Conservation (phyloP, 2,113 vertebrate genomes). For the Pachypanchax playfairii region DNA sequence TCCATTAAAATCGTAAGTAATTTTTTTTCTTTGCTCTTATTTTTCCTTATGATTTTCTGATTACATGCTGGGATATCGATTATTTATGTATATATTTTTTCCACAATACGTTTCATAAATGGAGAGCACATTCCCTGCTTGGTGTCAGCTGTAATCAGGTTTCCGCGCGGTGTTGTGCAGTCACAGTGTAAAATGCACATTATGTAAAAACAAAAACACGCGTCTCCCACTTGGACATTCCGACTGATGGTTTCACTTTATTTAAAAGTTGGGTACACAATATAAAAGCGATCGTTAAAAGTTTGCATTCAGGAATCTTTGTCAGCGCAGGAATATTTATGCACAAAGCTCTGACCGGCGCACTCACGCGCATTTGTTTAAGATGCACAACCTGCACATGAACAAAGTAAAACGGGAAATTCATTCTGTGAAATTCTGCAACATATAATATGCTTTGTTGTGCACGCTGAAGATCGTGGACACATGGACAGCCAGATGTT, state of each 20-base stretch:
- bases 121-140: slow-evolving; percentile 8
- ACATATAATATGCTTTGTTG: no score
- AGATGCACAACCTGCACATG: neutral
- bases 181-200: slow-evolving; percentile 15
- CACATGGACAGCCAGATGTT: no score
- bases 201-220: slow-evolving; percentile 14
- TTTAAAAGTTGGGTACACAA: slow-evolving; percentile 39
- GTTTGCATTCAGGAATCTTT: slow-evolving; percentile 41
- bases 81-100: neutral
- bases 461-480: no score
- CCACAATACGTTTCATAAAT: slow-evolving; percentile 12
- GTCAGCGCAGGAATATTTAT: slow-evolving; percentile 18
- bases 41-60: neutral
- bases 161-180: slow-evolving; percentile 14
- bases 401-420: neutral
- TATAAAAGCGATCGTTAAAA: slow-evolving; percentile 6
- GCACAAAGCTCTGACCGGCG: slow-evolving; percentile 10
- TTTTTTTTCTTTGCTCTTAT: neutral
- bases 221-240: slow-evolving; percentile 17
- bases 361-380: neutral
- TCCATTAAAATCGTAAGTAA: slow-evolving; percentile 97
- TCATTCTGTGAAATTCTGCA: neutral
- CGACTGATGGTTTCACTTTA: slow-evolving; percentile 13
- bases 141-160: slow-evolving; percentile 38
- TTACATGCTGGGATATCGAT: neutral